Conservation (phyloP, 2,113 vertebrate species). For the Sebastes fasciatus region DNA sequence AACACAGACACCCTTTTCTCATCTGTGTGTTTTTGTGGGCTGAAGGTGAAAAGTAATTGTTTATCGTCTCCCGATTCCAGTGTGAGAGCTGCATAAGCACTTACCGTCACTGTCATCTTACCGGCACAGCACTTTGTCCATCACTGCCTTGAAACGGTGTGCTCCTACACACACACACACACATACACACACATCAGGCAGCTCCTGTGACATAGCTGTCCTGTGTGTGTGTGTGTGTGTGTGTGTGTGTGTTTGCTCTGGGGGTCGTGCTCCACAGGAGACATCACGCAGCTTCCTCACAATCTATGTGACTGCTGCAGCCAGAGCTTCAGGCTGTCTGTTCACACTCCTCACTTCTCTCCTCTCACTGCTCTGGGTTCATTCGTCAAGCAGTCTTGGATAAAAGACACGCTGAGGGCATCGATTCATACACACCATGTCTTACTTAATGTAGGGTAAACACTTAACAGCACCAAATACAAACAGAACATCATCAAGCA, state of each 20-base stretch:
- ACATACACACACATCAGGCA: not conserved
- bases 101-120: conserved; percentile 53
- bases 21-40: conserved; percentile 26
- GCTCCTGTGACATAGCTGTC: too few relatives aligned
- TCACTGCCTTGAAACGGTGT: conserved; percentile 13
- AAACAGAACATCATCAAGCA: not conserved
- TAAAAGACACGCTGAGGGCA: conserved; percentile 22
- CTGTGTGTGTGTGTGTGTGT: too few relatives aligned
- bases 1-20: conserved; percentile 21
- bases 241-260: conserved; percentile 38
- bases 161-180: conserved; percentile 7
- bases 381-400: conserved; percentile 9
- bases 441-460: conserved; percentile 23
- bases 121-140: conserved; percentile 48
- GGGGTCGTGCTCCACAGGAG: conserved; percentile 52
- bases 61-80: conserved; percentile 51
- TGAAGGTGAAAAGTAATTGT: conserved; percentile 78
- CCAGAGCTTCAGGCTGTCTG: conserved; percentile 66
- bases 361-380: conserved; percentile 20
- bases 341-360: conserved; percentile 61
- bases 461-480: not conserved
- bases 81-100: conserved; percentile 49
- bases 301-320: conserved; percentile 79
- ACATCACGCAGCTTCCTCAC: conserved; percentile 65
- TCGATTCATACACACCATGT: conserved; percentile 4